Evolutionary conservation across 2,888 invertebrate genomes (phyloP).

Genomic region (Julus scandinavius): DNA sequence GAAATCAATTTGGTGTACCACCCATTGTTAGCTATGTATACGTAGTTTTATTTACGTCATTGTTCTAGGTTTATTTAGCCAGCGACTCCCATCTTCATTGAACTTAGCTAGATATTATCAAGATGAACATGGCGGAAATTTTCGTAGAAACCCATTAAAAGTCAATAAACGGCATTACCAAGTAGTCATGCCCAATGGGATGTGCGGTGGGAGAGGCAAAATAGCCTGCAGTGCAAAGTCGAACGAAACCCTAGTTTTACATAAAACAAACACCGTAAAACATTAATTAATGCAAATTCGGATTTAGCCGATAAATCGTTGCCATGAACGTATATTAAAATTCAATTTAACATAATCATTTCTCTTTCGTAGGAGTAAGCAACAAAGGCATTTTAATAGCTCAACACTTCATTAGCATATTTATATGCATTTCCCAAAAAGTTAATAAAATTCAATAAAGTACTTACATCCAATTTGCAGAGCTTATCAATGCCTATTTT

Average conservation of each 20-base stretch:
- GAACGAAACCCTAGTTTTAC: neutral
- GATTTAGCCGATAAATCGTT: neutral
- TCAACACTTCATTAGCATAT: constrained; percentile 30
- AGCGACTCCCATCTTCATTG: neutral
- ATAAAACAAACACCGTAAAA: constrained; percentile 30
- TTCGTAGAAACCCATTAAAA: constrained; percentile 39
- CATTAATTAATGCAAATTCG: constrained; percentile 22
- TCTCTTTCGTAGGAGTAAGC: neutral
- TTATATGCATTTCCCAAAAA: constrained; percentile 21
- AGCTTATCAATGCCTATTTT: neutral
- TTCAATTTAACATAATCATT: neutral
- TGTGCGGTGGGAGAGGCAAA: neutral
- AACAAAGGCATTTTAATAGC: neutral
- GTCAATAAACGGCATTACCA: constrained; percentile 28
- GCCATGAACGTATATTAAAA: constrained; percentile 20
- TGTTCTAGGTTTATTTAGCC: neutral
- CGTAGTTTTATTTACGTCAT: neutral
- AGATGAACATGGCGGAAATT: neutral
- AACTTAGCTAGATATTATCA: neutral
- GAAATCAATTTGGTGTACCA: neutral
- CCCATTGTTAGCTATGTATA: neutral
- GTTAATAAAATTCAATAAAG: constrained; percentile 42
- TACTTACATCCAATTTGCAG: neutral
- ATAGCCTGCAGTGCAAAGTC: neutral
- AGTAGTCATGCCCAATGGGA: constrained; percentile 14